A percentile compares a stretch with the other conserved stretches of the same genome.
phyloP scores from a whole-genome alignment of 2,113 vertebrate species.

The Mixornis gularis region DNA sequence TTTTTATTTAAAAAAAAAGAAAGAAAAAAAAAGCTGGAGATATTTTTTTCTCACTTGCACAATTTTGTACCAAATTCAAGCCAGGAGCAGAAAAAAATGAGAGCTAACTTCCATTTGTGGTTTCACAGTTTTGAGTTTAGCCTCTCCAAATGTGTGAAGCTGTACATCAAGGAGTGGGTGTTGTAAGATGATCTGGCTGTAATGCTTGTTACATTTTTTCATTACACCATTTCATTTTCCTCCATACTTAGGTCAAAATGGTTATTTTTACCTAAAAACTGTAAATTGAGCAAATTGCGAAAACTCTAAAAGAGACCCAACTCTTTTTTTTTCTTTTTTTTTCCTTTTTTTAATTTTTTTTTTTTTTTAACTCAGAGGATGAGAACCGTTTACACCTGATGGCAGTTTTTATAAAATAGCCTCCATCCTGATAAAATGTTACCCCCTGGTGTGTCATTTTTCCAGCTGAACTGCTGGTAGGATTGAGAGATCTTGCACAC shows the following conservation, averaged over 20 bases:
- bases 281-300: not conserved
- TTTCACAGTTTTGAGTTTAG: conserved; percentile 28
- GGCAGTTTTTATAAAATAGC: conserved; percentile 65
- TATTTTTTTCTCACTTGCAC: not conserved
- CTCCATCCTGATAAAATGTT: conserved; percentile 70
- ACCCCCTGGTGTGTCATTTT: conserved; percentile 61
- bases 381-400: conserved; percentile 56
- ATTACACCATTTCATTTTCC: not conserved
- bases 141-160: conserved; percentile 11
- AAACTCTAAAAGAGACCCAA: not conserved
- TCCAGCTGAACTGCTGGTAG: conserved; percentile 58
- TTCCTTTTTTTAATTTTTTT: too few species aligned
- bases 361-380: not conserved
- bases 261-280: not conserved
- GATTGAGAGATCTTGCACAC: conserved; percentile 67
- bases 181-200: not conserved
- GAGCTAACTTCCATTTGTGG: not conserved
- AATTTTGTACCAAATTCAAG: not conserved
- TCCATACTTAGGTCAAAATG: not conserved
- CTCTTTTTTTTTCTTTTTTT: not conserved
- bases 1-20: not conserved
- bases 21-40: not conserved
- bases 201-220: not conserved
- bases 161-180: not conserved
- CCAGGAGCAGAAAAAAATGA: not conserved